Conservation (phyloP, 1,140 invertebrate genomes). For the Procambarus clarkii region DNA sequence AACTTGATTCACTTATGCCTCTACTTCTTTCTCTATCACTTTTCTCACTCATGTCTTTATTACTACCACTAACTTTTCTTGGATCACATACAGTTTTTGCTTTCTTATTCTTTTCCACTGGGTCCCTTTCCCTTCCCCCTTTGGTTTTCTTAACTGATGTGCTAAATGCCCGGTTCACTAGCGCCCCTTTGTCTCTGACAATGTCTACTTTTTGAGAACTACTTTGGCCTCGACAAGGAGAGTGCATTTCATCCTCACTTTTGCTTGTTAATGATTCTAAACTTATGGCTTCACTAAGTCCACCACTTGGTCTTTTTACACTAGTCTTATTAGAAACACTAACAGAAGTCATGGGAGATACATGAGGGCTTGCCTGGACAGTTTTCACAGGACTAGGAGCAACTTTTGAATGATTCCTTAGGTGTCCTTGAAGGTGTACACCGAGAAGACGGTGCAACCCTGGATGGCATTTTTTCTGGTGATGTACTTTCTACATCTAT, state of each 20-base stretch:
- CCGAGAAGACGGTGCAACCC: constrained; percentile 30
- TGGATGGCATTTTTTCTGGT: constrained; percentile 29
- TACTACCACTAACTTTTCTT: constrained; percentile 17
- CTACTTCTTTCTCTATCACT: constrained; percentile 42
- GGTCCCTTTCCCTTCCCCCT: constrained; percentile 13
- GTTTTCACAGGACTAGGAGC: constrained; percentile 50
- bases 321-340: constrained; percentile 22
- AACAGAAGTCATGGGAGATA: constrained; percentile 25
- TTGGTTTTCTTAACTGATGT: constrained; percentile 16
- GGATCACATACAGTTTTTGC: constrained; percentile 4
- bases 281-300: constrained; percentile 27
- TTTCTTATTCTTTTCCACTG: constrained; percentile 33
- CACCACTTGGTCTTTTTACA: constrained; percentile 23
- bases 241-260: constrained; percentile 49
- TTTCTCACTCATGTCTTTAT: constrained; percentile 27
- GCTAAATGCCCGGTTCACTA: constrained; percentile 44
- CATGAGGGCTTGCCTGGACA: constrained; percentile 43
- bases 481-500: constrained; percentile 41
- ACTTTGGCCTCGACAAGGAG: constrained; percentile 20
- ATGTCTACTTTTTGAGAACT: constrained; percentile 19
- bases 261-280: constrained; percentile 23
- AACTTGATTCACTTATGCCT: constrained; percentile 27
- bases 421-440: constrained; percentile 45
- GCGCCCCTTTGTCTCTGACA: constrained; percentile 39
- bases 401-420: constrained; percentile 12